Evolutionary conservation across 2,888 invertebrate genomes (phyloP).

Genomic region (Phymatocera aterrima): DNA sequence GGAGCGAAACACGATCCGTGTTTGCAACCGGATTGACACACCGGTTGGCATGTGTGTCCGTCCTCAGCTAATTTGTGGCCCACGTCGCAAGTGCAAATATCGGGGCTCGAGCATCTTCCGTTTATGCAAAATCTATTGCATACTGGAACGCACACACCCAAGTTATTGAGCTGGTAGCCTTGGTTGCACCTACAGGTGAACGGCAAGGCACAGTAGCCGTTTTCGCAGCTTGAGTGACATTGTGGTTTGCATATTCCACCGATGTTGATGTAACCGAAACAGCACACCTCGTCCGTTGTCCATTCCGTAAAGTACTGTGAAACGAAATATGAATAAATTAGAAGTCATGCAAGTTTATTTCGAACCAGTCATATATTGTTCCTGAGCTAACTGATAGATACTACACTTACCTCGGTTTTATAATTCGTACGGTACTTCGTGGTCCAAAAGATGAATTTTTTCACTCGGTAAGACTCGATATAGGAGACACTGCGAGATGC

Average conservation of each 20-base stretch:
- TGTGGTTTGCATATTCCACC: background rate
- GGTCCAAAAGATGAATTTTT: constrained; percentile 33
- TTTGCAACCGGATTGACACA: constrained; percentile 63
- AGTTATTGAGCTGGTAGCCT: constrained; percentile 39
- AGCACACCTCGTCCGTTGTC: background rate
- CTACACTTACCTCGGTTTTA: constrained; percentile 52
- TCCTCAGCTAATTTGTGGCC: constrained; percentile 39
- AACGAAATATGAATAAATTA: background rate
- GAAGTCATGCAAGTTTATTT: background rate
- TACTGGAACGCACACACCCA: constrained; percentile 45
- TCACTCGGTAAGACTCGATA: constrained; percentile 50
- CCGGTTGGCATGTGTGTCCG: constrained; percentile 60
- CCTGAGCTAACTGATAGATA: background rate
- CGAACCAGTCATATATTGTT: background rate
- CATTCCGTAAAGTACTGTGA: background rate
- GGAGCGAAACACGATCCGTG: constrained; percentile 72
- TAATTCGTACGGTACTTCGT: constrained; percentile 52
- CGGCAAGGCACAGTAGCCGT: constrained; percentile 70
- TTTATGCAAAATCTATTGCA: constrained; percentile 70
- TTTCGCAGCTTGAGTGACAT: constrained; percentile 65
- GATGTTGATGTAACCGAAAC: background rate
- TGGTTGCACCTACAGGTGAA: constrained; percentile 71
- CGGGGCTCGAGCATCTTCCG: constrained; percentile 69
- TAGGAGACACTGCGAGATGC: constrained; percentile 52
- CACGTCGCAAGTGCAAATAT: constrained; percentile 71